These are phyloP conservation scores for Macropus fuliginosus DNA, from an alignment of 2,797 vertebrate species.

Conservation along the genomic window DNA sequence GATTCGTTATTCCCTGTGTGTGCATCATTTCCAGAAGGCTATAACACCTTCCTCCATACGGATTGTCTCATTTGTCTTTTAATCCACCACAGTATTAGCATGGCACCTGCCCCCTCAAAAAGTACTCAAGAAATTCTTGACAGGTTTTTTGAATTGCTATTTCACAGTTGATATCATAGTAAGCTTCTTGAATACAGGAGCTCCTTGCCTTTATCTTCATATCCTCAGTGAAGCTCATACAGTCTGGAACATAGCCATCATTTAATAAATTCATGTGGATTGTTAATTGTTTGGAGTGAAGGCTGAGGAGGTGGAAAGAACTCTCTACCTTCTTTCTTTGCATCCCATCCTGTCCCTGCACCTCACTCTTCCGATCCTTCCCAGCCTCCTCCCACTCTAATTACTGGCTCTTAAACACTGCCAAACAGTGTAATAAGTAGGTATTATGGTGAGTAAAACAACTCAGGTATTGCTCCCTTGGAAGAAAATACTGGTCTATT, in stretches of 20 bases:
- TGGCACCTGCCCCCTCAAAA: not conserved
- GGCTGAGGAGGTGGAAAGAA: not conserved
- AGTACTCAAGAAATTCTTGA: not conserved
- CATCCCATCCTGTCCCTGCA: not conserved
- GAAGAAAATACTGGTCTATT: not conserved
- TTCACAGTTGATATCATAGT: not conserved
- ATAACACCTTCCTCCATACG: not conserved
- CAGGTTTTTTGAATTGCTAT: not conserved
- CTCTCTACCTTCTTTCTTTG: not conserved
- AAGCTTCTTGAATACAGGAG: not conserved
- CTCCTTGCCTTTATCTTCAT: not conserved
- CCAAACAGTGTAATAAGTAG: not conserved
- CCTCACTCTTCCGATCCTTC: accelerated
- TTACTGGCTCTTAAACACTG: not conserved
- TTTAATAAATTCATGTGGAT: not conserved
- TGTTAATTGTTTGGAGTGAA: not conserved
- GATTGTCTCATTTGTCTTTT: not conserved
- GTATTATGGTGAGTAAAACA: no score
- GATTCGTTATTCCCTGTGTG: not conserved
- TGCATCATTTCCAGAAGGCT: not conserved
- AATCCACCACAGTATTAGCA: not conserved
- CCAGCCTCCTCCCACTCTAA: no score
- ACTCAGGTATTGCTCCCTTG: not conserved
- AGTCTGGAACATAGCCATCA: not conserved
- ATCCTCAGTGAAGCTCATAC: not conserved